phyloP scores from a whole-genome alignment of 2,113 vertebrate species.

The Cephalopholis sonnerati region DNA sequence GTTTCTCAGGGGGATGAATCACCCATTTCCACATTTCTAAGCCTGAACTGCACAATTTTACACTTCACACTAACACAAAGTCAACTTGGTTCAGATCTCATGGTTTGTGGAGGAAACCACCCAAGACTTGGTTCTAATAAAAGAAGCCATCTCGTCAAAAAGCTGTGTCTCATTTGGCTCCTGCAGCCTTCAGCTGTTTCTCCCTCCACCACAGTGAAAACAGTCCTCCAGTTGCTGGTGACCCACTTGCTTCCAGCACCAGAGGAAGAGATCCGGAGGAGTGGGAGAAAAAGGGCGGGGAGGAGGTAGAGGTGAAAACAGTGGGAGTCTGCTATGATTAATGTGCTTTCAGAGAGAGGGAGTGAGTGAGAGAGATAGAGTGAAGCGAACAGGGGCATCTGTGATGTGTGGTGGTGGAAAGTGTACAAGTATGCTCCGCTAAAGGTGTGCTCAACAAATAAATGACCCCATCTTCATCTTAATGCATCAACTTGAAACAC shows the following conservation, averaged over 20 bases:
- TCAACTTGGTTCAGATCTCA: neutral
- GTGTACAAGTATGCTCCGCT: neutral
- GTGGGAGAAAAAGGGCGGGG: constrained; percentile 49
- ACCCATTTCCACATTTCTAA: neutral
- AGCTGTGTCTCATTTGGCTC: constrained; percentile 11
- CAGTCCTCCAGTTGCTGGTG: constrained; percentile 60
- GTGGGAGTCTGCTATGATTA: constrained; percentile 72
- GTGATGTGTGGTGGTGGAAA: constrained; percentile 17
- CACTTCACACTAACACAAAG: constrained; percentile 6
- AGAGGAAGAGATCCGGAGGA: constrained; percentile 59
- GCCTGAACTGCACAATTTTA: neutral
- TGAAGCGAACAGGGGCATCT: constrained; percentile 18
- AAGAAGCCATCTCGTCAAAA: constrained; percentile 15
- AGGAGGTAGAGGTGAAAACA: constrained; percentile 63
- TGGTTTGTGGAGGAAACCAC: constrained; percentile 15
- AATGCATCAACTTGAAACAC: constrained; percentile 11
- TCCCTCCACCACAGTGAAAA: neutral
- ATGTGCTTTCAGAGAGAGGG: constrained; percentile 66
- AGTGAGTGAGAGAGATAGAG: constrained; percentile 43
- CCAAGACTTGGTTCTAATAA: constrained; percentile 26
- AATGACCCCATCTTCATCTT: constrained; percentile 19
- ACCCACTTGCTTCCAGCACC: constrained; percentile 70
- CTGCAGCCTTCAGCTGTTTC: neutral
- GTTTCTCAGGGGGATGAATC: constrained; percentile 4
- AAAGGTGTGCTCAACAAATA: constrained; percentile 22